Evolutionary conservation across 2,113 vertebrate species (phyloP), one percentile per base, ranked within the genome.

Genomic region (Vicugna pacos): DNA sequence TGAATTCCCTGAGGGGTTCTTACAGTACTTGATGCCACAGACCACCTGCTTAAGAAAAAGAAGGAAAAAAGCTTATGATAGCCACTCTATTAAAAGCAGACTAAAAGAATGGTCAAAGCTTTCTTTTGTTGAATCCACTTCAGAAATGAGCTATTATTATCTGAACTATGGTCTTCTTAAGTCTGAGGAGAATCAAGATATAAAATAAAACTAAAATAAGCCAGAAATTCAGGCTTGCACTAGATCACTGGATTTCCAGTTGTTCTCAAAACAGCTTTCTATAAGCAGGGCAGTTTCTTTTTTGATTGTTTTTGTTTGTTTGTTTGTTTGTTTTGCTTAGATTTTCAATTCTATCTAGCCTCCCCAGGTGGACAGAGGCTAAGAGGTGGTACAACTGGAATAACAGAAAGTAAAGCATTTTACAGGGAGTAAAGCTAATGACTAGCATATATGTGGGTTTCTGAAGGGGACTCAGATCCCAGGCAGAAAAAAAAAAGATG

Each of bases 141-240:
- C 95, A 95, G 84, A 96, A 97, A 96, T 92, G 54, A 88, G 64
- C 91, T 97, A 90, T 96, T 97, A 96, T 96, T 96, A 96, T 84
- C 84, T 92, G 60, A 96, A 62, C 76, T 79, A 26, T 77, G 35
- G n/a, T 80, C 60, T 81, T 96, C 84, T 35, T 81, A 95, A 93
- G 30, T 52, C 75, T 92, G 76, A 89, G 30, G 84, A 24, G 42
- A 96, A 98, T 88, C 91, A 96, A 97, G 85, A 85, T 26, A 94
- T 96, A 77, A 94, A 97, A 84, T 88, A 90, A 90, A 95, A 89
- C 50, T 93, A 93, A 96, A 98, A 96, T 92, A 96, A 96, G 46
- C 93, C 54, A 60, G 32, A 93, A 93, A 95, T 97, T 86, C 50
- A 42, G 35, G 28, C 4, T 81, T 84, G 8, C 1, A 42, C 19